Evolutionary conservation across 2,113 vertebrate species (phyloP).

Genomic region (Nothocercus nigrocapillus): DNA sequence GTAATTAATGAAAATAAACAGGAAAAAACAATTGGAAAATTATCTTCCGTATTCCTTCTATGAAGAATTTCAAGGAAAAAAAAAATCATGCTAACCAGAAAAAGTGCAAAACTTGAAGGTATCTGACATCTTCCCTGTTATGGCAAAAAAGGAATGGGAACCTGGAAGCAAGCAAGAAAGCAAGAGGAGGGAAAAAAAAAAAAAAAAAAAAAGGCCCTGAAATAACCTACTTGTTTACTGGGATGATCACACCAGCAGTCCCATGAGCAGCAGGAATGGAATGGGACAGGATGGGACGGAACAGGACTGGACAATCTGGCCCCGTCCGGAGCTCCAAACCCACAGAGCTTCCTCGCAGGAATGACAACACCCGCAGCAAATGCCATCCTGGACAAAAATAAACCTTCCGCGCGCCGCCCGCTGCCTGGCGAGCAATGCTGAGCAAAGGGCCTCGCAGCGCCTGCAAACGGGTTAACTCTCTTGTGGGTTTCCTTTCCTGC

Average conservation of each 20-base stretch:
- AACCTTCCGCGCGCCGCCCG: not conserved
- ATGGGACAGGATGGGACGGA: not conserved
- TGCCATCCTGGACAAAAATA: not conserved
- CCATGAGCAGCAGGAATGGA: conserved; percentile 39
- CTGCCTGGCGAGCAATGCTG: not conserved
- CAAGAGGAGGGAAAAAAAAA: not conserved
- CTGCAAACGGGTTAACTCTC: not conserved
- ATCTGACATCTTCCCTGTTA: conserved; percentile 69
- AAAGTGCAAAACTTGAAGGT: conserved; percentile 42
- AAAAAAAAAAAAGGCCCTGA: not conserved
- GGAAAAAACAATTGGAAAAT: conserved; percentile 56
- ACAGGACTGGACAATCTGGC: not conserved
- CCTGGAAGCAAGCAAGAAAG: conserved; percentile 20
- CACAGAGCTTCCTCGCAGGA: not conserved
- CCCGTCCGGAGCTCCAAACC: not conserved
- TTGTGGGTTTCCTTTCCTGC: not conserved
- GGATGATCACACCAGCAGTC: conserved; percentile 49
- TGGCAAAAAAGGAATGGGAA: conserved; percentile 33
- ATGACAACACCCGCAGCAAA: not conserved
- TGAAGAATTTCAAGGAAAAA: conserved; percentile 47
- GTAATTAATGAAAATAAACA: conserved; percentile 50
- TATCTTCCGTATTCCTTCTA: conserved; percentile 50
- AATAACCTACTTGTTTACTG: conserved; percentile 61
- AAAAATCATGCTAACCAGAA: conserved; percentile 56
- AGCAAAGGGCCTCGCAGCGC: not conserved